A percentile compares a stretch with the other conserved stretches of the same genome.
These are phyloP conservation scores for Penaeus japonicus DNA, from an alignment of 1,140 invertebrate species.

Conservation along the genomic window DNA sequence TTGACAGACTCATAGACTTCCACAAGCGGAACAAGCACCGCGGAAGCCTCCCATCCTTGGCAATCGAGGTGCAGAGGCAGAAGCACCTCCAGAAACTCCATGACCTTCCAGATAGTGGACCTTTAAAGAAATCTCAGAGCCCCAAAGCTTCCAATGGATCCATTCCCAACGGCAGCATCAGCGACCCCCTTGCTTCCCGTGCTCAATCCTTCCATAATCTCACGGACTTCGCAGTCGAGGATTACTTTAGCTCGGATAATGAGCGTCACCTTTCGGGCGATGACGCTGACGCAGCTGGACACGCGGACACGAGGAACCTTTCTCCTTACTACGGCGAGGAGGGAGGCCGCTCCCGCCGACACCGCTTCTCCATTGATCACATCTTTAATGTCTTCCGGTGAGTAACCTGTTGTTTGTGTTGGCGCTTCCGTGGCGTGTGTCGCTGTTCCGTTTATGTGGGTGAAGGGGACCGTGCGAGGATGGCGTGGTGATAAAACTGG, in stretches of 20 bases:
- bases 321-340: neutral
- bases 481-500: no score
- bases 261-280: neutral
- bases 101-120: neutral
- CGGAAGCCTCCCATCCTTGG: conserved; percentile 22
- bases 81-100: neutral
- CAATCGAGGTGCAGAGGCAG: neutral
- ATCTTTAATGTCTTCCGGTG: conserved; percentile 19
- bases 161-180: no score
- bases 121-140: neutral
- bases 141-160: neutral
- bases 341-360: neutral
- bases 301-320: neutral
- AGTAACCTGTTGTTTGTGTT: neutral
- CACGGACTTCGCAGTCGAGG: conserved; percentile 28
- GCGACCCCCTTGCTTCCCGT: neutral
- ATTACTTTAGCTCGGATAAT: conserved; percentile 23
- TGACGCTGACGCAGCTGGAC: neutral
- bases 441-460: no score
- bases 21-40: neutral
- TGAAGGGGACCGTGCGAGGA: no score
- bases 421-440: no score
- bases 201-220: conserved; percentile 23
- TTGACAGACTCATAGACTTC: conserved; percentile 22
- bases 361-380: conserved; percentile 40